Percentiles rank a stretch among this genome's conserved stretches.
These are phyloP conservation scores for Orchesella cincta DNA, from an alignment of 1,140 invertebrate genomes.

Conservation along the genomic window DNA sequence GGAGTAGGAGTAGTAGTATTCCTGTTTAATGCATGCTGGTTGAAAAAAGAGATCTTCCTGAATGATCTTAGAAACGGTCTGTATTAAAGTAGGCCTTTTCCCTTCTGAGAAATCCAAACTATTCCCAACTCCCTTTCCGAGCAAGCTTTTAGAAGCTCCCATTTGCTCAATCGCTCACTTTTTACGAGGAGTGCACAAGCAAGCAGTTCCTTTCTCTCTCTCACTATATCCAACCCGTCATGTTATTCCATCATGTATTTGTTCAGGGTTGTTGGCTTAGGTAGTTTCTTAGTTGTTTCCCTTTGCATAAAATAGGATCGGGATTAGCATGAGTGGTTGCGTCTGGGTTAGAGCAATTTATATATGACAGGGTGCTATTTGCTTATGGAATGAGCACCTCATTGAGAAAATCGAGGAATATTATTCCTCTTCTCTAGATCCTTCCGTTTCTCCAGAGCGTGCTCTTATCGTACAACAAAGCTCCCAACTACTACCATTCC, in stretches of 20 bases:
- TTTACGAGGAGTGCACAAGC: no score
- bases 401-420: neutral
- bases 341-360: neutral
- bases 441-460: neutral
- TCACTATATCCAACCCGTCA: neutral
- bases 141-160: neutral
- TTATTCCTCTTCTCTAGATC: neutral
- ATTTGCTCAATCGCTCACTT: neutral
- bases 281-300: neutral
- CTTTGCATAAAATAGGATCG: neutral
- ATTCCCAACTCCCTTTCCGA: neutral
- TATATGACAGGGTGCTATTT: neutral
- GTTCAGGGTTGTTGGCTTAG: neutral
- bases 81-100: neutral
- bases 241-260: neutral
- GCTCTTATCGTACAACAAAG: neutral
- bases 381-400: neutral
- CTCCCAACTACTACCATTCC: neutral
- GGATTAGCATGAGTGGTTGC: neutral
- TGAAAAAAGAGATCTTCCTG: neutral
- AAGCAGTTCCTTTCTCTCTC: neutral
- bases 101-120: neutral
- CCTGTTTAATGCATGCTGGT: neutral
- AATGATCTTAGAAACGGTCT: neutral
- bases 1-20: no score